Conservation (phyloP, 2,113 vertebrate genomes). For the Lynx canadensis region DNA sequence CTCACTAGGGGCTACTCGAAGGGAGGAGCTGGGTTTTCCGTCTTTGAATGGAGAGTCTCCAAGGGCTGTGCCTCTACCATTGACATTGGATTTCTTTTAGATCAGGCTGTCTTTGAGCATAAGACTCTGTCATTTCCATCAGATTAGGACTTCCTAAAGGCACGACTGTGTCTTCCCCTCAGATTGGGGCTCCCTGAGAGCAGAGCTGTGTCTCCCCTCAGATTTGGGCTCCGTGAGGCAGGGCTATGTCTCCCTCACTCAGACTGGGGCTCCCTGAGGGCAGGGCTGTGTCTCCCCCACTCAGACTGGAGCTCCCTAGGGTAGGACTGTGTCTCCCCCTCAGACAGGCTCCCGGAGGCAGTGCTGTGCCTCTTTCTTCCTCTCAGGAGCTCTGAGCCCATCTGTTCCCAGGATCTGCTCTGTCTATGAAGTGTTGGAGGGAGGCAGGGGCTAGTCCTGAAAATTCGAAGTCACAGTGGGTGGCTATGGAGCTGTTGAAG, state of each 20-base stretch:
- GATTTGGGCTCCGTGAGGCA: neutral
- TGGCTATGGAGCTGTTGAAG: neutral
- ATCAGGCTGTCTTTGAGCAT: neutral
- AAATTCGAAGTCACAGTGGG: neutral
- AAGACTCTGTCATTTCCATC: neutral
- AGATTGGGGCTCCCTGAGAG: neutral
- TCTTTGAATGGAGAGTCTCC: neutral
- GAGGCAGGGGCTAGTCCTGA: neutral
- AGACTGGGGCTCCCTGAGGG: neutral
- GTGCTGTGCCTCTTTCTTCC: neutral
- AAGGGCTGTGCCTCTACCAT: neutral
- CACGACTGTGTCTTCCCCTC: neutral
- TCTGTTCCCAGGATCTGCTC: neutral
- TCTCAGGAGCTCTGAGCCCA: neutral
- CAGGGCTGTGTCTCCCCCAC: neutral
- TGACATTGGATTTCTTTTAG: neutral
- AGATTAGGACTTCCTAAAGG: neutral
- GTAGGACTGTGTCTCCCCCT: neutral
- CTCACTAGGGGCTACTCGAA: neutral
- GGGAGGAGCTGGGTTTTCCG: neutral
- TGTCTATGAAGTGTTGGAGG: neutral
- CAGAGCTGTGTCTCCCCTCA: neutral
- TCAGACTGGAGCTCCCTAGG: neutral
- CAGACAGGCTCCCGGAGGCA: neutral
- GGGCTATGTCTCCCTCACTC: neutral